phyloP scores from a whole-genome alignment of 2,888 invertebrate species.

The Amiota mariae region DNA sequence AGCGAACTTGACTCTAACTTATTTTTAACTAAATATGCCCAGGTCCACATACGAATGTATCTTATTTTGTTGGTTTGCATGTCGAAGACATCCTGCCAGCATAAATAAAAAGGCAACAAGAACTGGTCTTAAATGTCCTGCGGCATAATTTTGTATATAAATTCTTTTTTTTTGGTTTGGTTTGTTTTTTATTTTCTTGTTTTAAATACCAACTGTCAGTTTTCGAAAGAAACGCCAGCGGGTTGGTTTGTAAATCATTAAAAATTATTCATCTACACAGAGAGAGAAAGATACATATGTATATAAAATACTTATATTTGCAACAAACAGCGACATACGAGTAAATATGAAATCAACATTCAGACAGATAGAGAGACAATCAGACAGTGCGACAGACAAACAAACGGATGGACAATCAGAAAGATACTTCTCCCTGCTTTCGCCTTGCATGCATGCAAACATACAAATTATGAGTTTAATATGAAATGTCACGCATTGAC shows the following conservation, averaged over 20 bases:
- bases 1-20: conserved; percentile 64
- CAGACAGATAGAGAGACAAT: background rate
- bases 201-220: conserved; percentile 69
- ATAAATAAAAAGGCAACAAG: conserved; percentile 55
- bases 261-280: conserved; percentile 68
- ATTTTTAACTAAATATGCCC: conserved; percentile 60
- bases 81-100: conserved; percentile 7
- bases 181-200: conserved; percentile 42
- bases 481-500: conserved; percentile 70
- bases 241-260: conserved; percentile 68
- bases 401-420: too few species aligned
- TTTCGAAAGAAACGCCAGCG: conserved; percentile 56
- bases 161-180: conserved; percentile 57
- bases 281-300: conserved; percentile 23
- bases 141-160: conserved; percentile 49
- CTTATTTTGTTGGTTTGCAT: background rate
- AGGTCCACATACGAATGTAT: background rate
- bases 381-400: background rate
- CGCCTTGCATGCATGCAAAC: conserved; percentile 10
- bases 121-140: conserved; percentile 65
- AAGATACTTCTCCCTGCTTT: background rate
- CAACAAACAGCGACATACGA: background rate
- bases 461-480: conserved; percentile 64
- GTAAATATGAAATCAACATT: conserved; percentile 14
- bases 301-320: background rate